Conservation (phyloP, 2,888 invertebrate species). For the Plagodis dolabraria region DNA sequence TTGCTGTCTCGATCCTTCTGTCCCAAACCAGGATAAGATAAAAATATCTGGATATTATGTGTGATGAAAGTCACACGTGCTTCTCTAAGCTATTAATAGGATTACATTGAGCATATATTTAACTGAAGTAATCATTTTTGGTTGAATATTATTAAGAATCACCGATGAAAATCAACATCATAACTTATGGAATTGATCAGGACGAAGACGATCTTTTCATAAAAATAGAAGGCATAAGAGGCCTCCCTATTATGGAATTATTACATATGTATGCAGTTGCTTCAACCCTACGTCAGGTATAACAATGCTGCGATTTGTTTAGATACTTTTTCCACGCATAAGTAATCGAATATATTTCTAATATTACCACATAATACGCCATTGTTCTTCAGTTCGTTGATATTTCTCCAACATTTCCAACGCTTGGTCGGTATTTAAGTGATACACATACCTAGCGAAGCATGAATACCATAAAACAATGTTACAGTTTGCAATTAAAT, state of each 20-base stretch:
- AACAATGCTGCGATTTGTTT: conserved; percentile 83
- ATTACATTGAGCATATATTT: conserved; percentile 14
- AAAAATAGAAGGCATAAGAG: conserved; percentile 43
- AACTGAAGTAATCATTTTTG: conserved; percentile 8
- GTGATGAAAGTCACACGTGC: conserved; percentile 57
- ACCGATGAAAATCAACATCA: conserved; percentile 29
- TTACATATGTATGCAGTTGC: conserved; percentile 56
- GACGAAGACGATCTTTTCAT: conserved; percentile 37
- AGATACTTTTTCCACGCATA: conserved; percentile 80
- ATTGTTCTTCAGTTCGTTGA: conserved; percentile 80
- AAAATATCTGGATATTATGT: conserved; percentile 70
- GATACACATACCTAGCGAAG: conserved; percentile 74
- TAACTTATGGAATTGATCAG: conserved; percentile 31
- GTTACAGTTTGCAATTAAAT: conserved; percentile 65
- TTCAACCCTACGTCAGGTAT: conserved; percentile 65
- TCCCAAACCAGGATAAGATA: conserved; percentile 80
- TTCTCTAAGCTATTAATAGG: conserved; percentile 39
- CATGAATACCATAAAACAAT: conserved; percentile 68
- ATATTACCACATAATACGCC: conserved; percentile 84
- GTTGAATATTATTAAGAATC: conserved; percentile 17
- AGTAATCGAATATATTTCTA: conserved; percentile 82
- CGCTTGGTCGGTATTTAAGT: conserved; percentile 73
- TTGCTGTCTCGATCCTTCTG: conserved; percentile 63
- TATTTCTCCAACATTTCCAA: conserved; percentile 78
- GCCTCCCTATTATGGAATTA: conserved; percentile 42